phyloP scores from a whole-genome alignment of 2,888 invertebrate species.

The Nasonia oneida region DNA sequence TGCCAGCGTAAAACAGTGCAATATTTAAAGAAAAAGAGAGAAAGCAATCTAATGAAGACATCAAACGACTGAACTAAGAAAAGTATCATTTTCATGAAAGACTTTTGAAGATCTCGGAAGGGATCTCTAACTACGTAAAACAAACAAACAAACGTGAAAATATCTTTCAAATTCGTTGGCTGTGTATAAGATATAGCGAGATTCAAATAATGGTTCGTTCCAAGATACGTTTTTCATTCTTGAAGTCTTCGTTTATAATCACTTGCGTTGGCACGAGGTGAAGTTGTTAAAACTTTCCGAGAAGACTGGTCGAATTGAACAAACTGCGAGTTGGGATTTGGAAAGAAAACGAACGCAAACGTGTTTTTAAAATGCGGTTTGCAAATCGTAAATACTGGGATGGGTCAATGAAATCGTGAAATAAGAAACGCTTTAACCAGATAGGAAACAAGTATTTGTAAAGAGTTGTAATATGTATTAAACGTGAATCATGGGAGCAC shows the following conservation, averaged over 20 bases:
- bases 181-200: slow-evolving; percentile 61
- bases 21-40: slow-evolving; percentile 69
- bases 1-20: slow-evolving; percentile 75
- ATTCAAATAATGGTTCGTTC: slow-evolving; percentile 56
- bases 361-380: slow-evolving; percentile 22
- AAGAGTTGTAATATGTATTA: slow-evolving; percentile 58
- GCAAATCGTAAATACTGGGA: slow-evolving; percentile 42
- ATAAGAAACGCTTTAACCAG: slow-evolving; percentile 32
- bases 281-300: slow-evolving; percentile 58
- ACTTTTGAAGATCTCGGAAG: slow-evolving; percentile 55
- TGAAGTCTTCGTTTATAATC: slow-evolving; percentile 55
- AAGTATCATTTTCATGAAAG: slow-evolving; percentile 49
- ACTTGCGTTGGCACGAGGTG: slow-evolving; percentile 54
- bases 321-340: slow-evolving; percentile 36
- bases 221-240: slow-evolving; percentile 56
- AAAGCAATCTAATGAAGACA: slow-evolving; percentile 42
- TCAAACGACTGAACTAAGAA: slow-evolving; percentile 57
- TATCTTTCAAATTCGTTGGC: slow-evolving; percentile 63
- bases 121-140: slow-evolving; percentile 53
- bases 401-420: background rate
- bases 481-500: slow-evolving; percentile 45
- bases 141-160: slow-evolving; percentile 51
- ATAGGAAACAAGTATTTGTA: slow-evolving; percentile 50
- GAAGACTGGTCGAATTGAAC: slow-evolving; percentile 55
- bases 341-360: slow-evolving; percentile 17